Conservation (phyloP, 2,113 vertebrate species). For the Oceanodroma tethys region DNA sequence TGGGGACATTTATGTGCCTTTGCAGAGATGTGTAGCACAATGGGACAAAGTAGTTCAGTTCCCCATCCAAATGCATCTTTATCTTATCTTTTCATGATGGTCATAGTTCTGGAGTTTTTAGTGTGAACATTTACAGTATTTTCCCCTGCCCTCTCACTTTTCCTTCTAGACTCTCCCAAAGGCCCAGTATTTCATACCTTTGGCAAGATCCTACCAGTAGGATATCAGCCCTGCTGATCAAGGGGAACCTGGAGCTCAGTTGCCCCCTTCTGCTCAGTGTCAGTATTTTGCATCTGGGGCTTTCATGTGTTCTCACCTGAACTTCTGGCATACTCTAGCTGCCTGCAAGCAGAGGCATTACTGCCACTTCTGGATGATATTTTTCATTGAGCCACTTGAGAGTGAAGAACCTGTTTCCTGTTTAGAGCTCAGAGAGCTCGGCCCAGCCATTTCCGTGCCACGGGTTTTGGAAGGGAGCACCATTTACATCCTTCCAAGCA, state of each 20-base stretch:
- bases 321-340: background rate
- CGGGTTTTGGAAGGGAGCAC: background rate
- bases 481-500: background rate
- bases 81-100: background rate
- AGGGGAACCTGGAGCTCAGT: background rate
- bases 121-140: background rate
- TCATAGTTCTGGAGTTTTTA: background rate
- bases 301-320: background rate
- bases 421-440: background rate
- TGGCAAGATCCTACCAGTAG: background rate
- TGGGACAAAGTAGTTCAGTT: background rate
- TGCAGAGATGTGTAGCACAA: background rate
- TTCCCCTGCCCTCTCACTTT: background rate
- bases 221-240: background rate
- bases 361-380: background rate
- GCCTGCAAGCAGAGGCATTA: background rate
- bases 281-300: background rate
- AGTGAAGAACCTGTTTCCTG: conserved; percentile 46
- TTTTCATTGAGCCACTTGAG: conserved; percentile 38
- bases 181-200: background rate
- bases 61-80: background rate
- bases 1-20: background rate
- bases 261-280: background rate
- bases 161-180: background rate
- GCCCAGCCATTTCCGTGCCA: background rate